Base-by-base conservation (phyloP, 2,888 invertebrate genomes). In the Zaprionus bogoriensis region DNA sequence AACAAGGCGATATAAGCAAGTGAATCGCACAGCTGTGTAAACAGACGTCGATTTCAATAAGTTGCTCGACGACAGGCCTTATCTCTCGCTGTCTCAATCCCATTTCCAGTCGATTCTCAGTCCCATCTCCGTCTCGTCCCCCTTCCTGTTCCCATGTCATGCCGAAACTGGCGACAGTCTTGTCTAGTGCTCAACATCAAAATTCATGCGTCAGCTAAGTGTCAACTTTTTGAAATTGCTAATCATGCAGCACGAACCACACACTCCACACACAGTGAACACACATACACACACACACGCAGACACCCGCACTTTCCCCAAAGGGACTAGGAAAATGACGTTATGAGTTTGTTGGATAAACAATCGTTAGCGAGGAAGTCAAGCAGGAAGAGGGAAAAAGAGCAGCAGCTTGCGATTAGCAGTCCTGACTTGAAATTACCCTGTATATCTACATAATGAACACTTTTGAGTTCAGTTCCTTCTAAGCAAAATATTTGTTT, bases 201-300 rank as follows among this genome's bases (percentile, higher is more conserved):
- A 76, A 70, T 59, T 75, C 79, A 79, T 81, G 82, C 79, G 79
- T 85, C 79, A 82, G 75, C 70, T 55, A 65, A 77, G 74, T 81
- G 82, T 79, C 82, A 82, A 67, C 77, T 70, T 67, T 75, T 71
- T 72, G 66, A 70, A 84, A 81, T 67, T 70, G 81, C 82, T 82
- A 82, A 85, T 82, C 85, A 77, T 66, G 61, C 65, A 54, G 23
- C 50, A 47, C 47, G 54, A 57, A 55, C 41, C 50, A 57, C 50
- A 60, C 30, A 45, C 50, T 23, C n/a, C 41, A 51, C 25, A 25
- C 20, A 20, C 36, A 25, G 7, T 7, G 45, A n/a, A 38, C 25
- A 23, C 45, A 30, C 4, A 41, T 12, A 25, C 22, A 12, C 28
- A 28, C 6, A 10, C 22, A 28, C n/a, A 23, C 19, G n/a, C 39